Base-by-base conservation (phyloP, 2,888 invertebrate genomes). In the Criorhina ranunculi region DNA sequence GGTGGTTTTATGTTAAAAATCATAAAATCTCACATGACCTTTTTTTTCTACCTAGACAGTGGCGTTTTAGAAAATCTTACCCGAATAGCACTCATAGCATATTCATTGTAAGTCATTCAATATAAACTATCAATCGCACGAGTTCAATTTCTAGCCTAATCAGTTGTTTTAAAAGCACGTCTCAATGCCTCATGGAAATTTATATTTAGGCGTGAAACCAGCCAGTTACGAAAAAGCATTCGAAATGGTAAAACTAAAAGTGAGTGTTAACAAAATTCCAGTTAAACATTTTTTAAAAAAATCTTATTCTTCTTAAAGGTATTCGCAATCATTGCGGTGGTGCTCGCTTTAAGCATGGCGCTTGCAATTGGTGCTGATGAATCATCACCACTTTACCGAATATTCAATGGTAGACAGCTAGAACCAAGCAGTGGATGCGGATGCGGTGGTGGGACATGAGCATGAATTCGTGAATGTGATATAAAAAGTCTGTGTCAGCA, bases 161-260 rank as follows among this genome's bases (percentile, higher is more conserved):
- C 73, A 79, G 49, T 79, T 64, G 12, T 35, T 42, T 2, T 5
- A 44, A 24, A 72, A 69, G 73, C 83, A 83, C 83, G 83, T 83
- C 11, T 49, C 64, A 42, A 60, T 24, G 40, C 40, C 35, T 12
- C 0, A 0, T 9, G 15, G 31, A 11, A 55, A n/a, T 59, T 42
- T 49, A 78, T 77, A 64, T 35, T 51, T 62, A 53, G 29, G 15
- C 31, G 40, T 17, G 11, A 53, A 60, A 37, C 46, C 51, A 44
- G 4, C 46, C 11, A 33, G 73, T 75, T 35, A 12, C 24, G 37
- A 9, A 75, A 42, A 8, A 37, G 29, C 73, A 29, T 19, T 46
- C 24, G n/a, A 15, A 37, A 83, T 83, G 82, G 46, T 53, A 9
- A 82, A 78, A 33, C 9, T 17, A 67, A 66, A 33, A 40, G 82